phyloP scores from a whole-genome alignment of 1,140 invertebrate genomes.

The Diprion similis region DNA sequence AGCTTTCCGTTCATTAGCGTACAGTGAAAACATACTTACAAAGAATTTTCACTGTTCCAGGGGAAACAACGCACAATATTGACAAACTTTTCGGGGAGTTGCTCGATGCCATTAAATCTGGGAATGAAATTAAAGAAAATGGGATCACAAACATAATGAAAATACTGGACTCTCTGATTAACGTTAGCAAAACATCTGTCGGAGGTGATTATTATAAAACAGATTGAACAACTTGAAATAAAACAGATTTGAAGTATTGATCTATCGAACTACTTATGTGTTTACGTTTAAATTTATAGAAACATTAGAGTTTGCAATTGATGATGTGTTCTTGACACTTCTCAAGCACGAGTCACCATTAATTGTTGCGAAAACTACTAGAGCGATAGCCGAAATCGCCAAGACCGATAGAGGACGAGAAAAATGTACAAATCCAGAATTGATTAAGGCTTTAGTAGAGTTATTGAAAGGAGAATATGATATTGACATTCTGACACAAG shows the following conservation, averaged over 20 bases:
- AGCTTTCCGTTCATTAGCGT: neutral
- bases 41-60: constrained; percentile 21
- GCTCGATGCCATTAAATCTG: constrained; percentile 28
- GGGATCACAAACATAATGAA: constrained; percentile 31
- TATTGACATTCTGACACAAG: constrained; percentile 70
- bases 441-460: constrained; percentile 66
- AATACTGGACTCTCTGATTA: constrained; percentile 39
- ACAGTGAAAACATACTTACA: neutral
- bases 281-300: constrained; percentile 34
- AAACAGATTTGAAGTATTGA: too few species aligned
- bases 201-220: constrained; percentile 34
- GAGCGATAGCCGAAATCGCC: constrained; percentile 75
- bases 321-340: constrained; percentile 48
- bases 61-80: constrained; percentile 35
- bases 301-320: constrained; percentile 34
- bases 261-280: neutral
- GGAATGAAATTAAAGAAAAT: constrained; percentile 20
- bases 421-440: constrained; percentile 66
- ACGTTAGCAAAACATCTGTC: constrained; percentile 35
- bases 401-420: constrained; percentile 73
- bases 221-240: too few species aligned
- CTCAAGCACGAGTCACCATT: constrained; percentile 41
- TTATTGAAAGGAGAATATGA: constrained; percentile 59
- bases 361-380: constrained; percentile 58
- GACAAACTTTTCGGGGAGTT: constrained; percentile 36